Conservation (phyloP, 1,140 invertebrate species). For the Drosophila willistoni region DNA sequence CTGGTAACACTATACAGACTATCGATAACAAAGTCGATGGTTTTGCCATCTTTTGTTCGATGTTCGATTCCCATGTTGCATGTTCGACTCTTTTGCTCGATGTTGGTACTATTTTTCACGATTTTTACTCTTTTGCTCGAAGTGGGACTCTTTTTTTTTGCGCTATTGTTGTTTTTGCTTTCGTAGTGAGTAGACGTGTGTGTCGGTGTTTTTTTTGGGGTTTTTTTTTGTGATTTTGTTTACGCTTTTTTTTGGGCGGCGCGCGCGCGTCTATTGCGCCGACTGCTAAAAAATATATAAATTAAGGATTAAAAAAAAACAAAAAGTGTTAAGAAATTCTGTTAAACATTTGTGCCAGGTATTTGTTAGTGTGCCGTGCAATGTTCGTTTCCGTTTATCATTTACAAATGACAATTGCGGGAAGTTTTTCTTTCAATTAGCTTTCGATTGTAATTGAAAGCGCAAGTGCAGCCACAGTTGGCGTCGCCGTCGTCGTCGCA, state of each 20-base stretch:
- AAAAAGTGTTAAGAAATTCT: background rate
- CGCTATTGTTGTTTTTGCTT: background rate
- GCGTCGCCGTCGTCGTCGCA: background rate
- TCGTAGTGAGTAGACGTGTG: background rate
- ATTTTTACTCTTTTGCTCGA: too few species aligned
- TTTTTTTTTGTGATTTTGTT: slow-evolving; percentile 36
- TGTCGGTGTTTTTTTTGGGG: background rate
- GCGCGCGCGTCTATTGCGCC: slow-evolving; percentile 40
- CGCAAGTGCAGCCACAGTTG: slow-evolving; percentile 33
- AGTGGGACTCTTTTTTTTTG: too few species aligned
- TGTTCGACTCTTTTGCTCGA: too few species aligned
- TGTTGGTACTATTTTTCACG: too few species aligned
- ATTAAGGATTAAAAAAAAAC: slow-evolving; percentile 21
- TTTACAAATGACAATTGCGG: slow-evolving; percentile 30
- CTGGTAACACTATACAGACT: too few species aligned
- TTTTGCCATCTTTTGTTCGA: too few species aligned
- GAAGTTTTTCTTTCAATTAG: slow-evolving; percentile 10
- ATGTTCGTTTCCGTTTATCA: background rate
- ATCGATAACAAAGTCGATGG: too few species aligned
- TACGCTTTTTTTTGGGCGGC: slow-evolving; percentile 19
- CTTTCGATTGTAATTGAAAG: slow-evolving; percentile 37
- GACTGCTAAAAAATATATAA: slow-evolving; percentile 3
- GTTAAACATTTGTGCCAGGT: background rate
- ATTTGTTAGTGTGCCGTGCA: background rate
- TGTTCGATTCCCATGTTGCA: too few species aligned